Evolutionary conservation across 1,140 invertebrate species (phyloP).

Genomic region (Sycophaga agraensis): DNA sequence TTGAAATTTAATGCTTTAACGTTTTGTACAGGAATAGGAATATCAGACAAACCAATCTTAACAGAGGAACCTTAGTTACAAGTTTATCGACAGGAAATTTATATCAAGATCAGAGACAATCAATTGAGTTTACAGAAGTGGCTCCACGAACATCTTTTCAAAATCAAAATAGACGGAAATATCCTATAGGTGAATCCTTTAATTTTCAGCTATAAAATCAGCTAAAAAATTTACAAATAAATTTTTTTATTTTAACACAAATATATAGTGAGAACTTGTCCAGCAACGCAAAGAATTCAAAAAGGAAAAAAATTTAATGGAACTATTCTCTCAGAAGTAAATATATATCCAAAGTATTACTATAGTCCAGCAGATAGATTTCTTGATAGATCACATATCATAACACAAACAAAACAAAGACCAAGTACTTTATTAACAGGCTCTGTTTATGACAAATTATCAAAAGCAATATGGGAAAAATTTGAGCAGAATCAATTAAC

Average conservation of each 20-base stretch:
- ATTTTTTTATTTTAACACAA: constrained; percentile 8
- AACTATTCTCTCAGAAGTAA: constrained; percentile 35
- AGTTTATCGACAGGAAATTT: constrained; percentile 41
- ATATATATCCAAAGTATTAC: constrained; percentile 36
- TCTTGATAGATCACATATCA: constrained; percentile 54
- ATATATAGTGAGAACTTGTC: constrained; percentile 44
- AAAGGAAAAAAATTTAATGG: constrained; percentile 45
- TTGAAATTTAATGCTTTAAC: too few relatives aligned
- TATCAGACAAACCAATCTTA: constrained; percentile 2
- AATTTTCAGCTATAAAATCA: neutral
- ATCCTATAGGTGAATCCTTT: constrained; percentile 41
- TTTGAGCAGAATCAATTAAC: constrained; percentile 78
- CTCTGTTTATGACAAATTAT: constrained; percentile 68
- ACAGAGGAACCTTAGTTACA: constrained; percentile 35
- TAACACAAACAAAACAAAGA: constrained; percentile 48
- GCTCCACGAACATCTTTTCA: constrained; percentile 39
- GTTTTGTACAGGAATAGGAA: constrained; percentile 15
- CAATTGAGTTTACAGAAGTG: constrained; percentile 38
- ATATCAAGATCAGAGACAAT: constrained; percentile 43
- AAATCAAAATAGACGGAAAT: constrained; percentile 51
- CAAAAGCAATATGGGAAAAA: constrained; percentile 75
- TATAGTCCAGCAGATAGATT: constrained; percentile 58
- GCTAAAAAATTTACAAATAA: neutral
- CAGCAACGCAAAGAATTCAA: constrained; percentile 42
- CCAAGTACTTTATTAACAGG: constrained; percentile 54